A percentile compares a stretch with the other conserved stretches of the same genome.
These are phyloP conservation scores for Cirrhinus molitorella DNA, from an alignment of 2,797 vertebrate genomes.

Conservation along the genomic window DNA sequence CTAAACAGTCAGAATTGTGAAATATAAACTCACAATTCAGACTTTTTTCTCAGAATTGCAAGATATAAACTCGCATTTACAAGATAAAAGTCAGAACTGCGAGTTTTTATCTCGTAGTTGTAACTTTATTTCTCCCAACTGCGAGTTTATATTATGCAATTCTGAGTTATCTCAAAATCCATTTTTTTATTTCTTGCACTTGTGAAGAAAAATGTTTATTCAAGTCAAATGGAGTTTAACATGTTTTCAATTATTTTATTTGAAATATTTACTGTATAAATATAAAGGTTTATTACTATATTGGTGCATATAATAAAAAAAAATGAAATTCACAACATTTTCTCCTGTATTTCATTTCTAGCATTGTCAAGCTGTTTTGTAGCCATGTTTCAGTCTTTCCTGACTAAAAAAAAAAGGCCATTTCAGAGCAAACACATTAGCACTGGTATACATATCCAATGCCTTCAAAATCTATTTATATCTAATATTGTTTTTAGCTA, in stretches of 20 bases:
- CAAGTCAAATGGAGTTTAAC: neutral
- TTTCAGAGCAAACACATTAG: neutral
- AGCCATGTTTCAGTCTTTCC: neutral
- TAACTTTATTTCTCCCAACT: no score
- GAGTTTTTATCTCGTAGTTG: no score
- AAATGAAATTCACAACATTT: neutral
- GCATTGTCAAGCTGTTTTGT: neutral
- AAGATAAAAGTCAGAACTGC: no score
- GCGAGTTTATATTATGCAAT: no score
- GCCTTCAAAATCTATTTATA: neutral
- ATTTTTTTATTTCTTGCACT: no score
- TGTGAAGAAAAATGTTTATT: neutral
- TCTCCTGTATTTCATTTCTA: neutral
- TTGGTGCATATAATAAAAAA: neutral
- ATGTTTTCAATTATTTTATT: neutral
- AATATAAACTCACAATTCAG: no score
- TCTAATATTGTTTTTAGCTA: slow-evolving; percentile 2
- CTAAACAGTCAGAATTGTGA: no score
- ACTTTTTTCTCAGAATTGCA: no score
- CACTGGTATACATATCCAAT: neutral
- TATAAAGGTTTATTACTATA: neutral
- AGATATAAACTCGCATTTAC: no score
- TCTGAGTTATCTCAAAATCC: no score
- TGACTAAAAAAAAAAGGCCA: neutral
- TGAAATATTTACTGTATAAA: neutral